Base-by-base conservation (phyloP, 2,888 invertebrate species). In the Platycheirus rosarum region DNA sequence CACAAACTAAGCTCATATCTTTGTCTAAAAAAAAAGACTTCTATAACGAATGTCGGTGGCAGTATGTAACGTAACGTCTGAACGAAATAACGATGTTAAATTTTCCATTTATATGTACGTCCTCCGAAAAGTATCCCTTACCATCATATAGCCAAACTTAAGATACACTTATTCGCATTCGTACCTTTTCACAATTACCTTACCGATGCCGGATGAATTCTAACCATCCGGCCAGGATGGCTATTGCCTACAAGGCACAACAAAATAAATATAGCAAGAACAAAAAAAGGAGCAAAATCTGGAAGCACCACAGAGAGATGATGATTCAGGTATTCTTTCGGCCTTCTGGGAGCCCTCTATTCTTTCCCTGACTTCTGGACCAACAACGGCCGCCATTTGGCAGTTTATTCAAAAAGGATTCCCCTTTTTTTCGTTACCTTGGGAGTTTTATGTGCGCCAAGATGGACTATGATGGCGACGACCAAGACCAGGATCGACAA, bases 101-200 rank as follows among this genome's bases (percentile, higher is more conserved):
- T 77, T 77, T 71, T 63, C 71, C 77, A 77, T 77, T 77, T 82
- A 82, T 82, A 66, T 77, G 71, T 77, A 65, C 40, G 35, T 48
- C 7, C 76, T 77, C 40, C 62, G 49, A 71, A 77, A 60, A 80
- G 76, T 80, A 69, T 80, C 42, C 65, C 51, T 16, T 2, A 40
- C 40, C 60, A 7, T 42, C 8, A 2, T 32, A 32, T 32, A 7
- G 63, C 57, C 37, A 75, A 70, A 80, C 82, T 82, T 77, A 68
- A 82, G 82, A 82, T 82, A 77, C 82, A 82, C 77, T 82, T 82
- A 82, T 82, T 77, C 82, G 82, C 82, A 82, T 82, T 82, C 82
- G 82, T 82, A 82, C 82, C 82, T 77, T 77, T 77, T 82, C 77
- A 82, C 82, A 82, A 82, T 82, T 82, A 77, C 82, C 77, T 82